Evolutionary conservation across 2,797 vertebrate genomes (phyloP), one percentile per base, ranked within the genome.

Genomic region (Sebastes nivosus): DNA sequence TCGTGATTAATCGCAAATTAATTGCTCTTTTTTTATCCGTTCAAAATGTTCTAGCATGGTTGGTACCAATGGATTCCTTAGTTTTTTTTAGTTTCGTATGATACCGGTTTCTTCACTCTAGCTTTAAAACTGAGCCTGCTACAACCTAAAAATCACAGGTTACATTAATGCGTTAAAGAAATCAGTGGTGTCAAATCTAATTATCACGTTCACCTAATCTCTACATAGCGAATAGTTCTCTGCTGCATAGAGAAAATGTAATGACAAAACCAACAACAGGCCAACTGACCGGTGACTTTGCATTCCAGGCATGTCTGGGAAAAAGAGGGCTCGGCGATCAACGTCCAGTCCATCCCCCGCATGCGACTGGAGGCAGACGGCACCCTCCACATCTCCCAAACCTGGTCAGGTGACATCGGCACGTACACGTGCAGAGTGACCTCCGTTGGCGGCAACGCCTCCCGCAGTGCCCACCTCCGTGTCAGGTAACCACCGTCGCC

Each of bases 341-440:
- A 95, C 7, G 66, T 93, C 2, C 97, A 96, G 72, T 95, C 92
- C 2, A 85, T 94, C 36, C 97, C 97, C 0, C 96, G 98, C 63
- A 89, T 99, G 89, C 96, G 94, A 0, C 89, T 97, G 89, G 97
- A 98, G 0, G 84, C 88, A 1, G 93, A 90, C 0, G 98, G 98
- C 71, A 96, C 98, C 10, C 95, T 99, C 73, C 97, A 99, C 93
- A 97, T 99, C 93, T 97, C 97, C 20, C 98, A 99, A 85, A 99
- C 98, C 1, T 99, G 98, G 98, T 99, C 98, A 0, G 98, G 98
- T 0, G 98, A 99, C 94, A 99, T 99, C 0, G 98, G 97, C 86
- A 98, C 96, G 0, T 99, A 99, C 94, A 98, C 97, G 34, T 99
- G 98, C 95, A 94, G 96, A 5, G 97, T 99, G 82, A 93, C 97